These are phyloP conservation scores for Agrilus biguttatus DNA, from an alignment of 2,888 invertebrate genomes.

Conservation along the genomic window DNA sequence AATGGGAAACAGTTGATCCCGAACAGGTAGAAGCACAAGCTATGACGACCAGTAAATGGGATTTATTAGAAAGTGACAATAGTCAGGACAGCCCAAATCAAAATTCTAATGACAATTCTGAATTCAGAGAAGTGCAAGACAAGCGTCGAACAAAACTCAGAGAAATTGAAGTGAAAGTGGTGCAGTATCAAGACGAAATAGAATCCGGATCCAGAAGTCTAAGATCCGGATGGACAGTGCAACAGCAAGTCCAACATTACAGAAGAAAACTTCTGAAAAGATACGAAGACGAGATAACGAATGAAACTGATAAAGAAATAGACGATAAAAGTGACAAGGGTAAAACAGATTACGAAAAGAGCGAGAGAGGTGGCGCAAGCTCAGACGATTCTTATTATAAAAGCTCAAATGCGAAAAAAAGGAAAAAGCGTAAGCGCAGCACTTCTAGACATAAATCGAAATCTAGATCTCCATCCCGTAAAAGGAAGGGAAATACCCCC, in stretches of 20 bases:
- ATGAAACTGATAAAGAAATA: conserved; percentile 17
- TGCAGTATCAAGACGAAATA: conserved; percentile 92
- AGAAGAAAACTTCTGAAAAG: conserved; percentile 76
- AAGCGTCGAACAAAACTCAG: conserved; percentile 62
- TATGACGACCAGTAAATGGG: conserved; percentile 82
- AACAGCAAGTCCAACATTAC: conserved; percentile 82
- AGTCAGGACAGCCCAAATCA: conserved; percentile 28
- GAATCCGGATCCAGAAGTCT: conserved; percentile 68
- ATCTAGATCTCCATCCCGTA: too few species aligned
- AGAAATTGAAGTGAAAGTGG: conserved; percentile 88
- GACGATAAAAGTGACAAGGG: conserved; percentile 21
- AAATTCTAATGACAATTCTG: conserved; percentile 28
- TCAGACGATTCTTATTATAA: conserved; percentile 22
- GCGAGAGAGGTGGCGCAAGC: conserved; percentile 21
- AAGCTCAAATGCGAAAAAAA: too few species aligned
- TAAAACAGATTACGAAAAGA: conserved; percentile 26
- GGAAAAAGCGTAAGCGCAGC: too few species aligned
- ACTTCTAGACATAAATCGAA: too few species aligned
- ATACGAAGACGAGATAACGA: conserved; percentile 31
- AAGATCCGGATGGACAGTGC: conserved; percentile 58
- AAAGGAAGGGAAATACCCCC: conserved; percentile 13
- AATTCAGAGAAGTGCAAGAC: conserved; percentile 43
- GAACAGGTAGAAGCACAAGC: conserved; percentile 67
- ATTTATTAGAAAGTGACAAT: conserved; percentile 46
- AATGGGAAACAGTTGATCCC: conserved; percentile 95